Conservation (phyloP, 2,797 vertebrate species). For the Propithecus perrieri region DNA sequence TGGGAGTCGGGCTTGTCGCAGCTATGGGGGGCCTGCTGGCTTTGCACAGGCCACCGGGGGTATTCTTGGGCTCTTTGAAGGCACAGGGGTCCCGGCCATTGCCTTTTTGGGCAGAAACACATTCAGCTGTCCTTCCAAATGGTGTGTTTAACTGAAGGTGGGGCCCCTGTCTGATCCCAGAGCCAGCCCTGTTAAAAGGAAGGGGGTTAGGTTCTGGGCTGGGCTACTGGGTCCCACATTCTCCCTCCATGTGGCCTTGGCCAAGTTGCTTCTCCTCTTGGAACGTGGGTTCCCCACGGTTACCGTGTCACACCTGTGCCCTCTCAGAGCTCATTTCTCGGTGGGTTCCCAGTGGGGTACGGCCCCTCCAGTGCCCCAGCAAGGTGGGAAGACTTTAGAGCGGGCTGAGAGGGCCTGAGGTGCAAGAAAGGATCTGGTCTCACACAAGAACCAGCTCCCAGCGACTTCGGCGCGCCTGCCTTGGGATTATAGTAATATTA, state of each 20-base stretch:
- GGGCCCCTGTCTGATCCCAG: not conserved
- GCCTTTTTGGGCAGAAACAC: not conserved
- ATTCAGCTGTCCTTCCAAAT: not conserved
- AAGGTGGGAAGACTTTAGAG: not conserved
- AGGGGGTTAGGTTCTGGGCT: too few species aligned
- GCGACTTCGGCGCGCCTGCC: not conserved
- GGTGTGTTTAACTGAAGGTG: not conserved
- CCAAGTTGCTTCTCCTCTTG: too few species aligned
- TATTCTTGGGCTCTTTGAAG: not conserved
- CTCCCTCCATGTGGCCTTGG: rapidly evolving
- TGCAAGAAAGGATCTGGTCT: not conserved
- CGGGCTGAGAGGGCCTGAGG: not conserved
- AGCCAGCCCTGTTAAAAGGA: not conserved
- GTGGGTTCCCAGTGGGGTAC: not conserved
- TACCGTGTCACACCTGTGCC: too few species aligned
- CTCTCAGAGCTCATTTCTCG: not conserved
- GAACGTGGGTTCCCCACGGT: not conserved
- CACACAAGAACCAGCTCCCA: not conserved
- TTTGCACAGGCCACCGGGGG: not conserved
- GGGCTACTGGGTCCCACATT: not conserved
- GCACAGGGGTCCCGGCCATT: not conserved
- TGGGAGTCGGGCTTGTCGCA: not conserved
- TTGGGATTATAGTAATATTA: not conserved
- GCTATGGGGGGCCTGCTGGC: not conserved
- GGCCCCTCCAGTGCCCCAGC: not conserved